phyloP scores from a whole-genome alignment of 2,797 vertebrate genomes.

The Erithacus rubecula region DNA sequence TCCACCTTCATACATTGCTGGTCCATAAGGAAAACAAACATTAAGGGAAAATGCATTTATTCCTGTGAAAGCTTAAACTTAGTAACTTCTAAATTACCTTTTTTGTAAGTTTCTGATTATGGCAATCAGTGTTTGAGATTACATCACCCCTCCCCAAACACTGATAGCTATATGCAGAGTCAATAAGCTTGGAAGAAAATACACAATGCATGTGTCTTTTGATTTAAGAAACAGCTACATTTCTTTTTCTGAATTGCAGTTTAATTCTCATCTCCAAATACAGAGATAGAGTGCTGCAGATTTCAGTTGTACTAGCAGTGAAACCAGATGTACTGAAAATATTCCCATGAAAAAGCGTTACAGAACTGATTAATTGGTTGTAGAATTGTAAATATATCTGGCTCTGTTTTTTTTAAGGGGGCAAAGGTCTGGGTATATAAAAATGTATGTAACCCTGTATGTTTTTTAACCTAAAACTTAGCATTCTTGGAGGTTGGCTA shows the following conservation, averaged over 20 bases:
- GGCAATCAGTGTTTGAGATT: neutral
- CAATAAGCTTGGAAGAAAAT: neutral
- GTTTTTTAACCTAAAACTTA: neutral
- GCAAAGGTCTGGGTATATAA: neutral
- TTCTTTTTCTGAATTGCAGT: neutral
- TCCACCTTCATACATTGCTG: neutral
- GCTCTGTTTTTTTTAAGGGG: neutral
- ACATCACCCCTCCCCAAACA: neutral
- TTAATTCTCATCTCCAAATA: neutral
- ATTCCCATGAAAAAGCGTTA: neutral
- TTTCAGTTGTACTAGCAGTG: neutral
- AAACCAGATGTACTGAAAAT: neutral
- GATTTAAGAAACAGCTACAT: neutral
- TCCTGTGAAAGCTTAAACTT: neutral
- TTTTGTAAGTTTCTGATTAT: neutral
- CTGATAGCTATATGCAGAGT: neutral
- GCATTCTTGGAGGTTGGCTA: neutral
- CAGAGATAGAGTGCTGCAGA: neutral
- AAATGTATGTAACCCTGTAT: neutral
- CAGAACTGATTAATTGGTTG: neutral
- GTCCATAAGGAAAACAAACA: neutral
- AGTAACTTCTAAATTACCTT: neutral
- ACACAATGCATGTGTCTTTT: neutral
- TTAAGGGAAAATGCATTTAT: neutral
- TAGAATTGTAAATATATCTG: neutral